Conservation (phyloP, 2,113 vertebrate species). For the Hemibagrus wyckioides region DNA sequence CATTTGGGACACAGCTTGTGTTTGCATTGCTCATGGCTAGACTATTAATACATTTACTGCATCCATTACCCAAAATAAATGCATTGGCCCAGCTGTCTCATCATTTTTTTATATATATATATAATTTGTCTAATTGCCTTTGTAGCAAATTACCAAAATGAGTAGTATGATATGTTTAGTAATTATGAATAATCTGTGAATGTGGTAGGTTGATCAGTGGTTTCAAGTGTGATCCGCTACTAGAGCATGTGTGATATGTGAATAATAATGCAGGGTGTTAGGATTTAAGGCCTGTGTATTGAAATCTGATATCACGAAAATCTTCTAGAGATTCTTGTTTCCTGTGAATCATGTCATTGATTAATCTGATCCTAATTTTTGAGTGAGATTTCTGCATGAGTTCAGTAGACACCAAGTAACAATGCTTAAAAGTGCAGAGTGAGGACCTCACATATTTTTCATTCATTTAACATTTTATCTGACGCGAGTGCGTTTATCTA, state of each 20-base stretch:
- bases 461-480: not conserved
- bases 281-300: not conserved
- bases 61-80: not conserved
- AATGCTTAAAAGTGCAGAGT: not conserved
- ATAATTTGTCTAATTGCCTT: not conserved
- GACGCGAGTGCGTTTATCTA: not conserved
- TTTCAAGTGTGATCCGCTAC: not conserved
- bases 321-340: not conserved
- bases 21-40: not conserved
- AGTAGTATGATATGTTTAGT: not conserved
- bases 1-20: not conserved
- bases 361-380: not conserved
- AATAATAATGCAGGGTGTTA: not conserved
- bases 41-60: not conserved
- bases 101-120: not conserved
- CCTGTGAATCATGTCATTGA: not conserved
- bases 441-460: not conserved
- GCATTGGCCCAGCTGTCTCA: not conserved
- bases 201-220: not conserved
- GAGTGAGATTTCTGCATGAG: not conserved
- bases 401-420: not conserved
- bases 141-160: not conserved
- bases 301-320: not conserved
- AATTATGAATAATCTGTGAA: not conserved
- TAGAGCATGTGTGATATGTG: not conserved